These are phyloP conservation scores for Drosophila anomelani DNA, from an alignment of 2,888 invertebrate genomes.

Conservation along the genomic window DNA sequence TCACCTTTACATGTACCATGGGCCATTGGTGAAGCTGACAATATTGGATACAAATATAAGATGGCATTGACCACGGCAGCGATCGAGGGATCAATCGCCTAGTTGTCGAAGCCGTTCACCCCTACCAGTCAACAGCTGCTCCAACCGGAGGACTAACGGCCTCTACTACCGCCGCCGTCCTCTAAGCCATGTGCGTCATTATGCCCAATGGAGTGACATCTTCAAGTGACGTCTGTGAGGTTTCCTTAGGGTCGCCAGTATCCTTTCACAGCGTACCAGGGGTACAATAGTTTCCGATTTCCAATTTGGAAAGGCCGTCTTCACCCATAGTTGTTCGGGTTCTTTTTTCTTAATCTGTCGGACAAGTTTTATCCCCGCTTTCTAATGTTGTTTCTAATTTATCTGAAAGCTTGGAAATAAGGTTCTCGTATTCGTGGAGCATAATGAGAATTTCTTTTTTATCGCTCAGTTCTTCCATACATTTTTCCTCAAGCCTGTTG, in stretches of 20 bases:
- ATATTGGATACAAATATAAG: background rate
- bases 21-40: background rate
- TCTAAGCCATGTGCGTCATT: slow-evolving; percentile 91
- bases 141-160: slow-evolving; percentile 1
- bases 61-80: slow-evolving; percentile 86
- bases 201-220: slow-evolving; percentile 86
- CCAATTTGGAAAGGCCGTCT: background rate
- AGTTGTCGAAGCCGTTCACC: slow-evolving; percentile 91
- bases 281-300: background rate
- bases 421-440: background rate
- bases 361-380: background rate
- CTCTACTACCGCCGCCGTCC: slow-evolving; percentile 93
- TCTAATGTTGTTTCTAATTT: background rate
- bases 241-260: background rate
- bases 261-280: background rate
- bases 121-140: background rate
- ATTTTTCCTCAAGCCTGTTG: background rate
- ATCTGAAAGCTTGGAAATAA: background rate
- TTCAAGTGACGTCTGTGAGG: background rate
- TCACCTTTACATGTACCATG: background rate
- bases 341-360: background rate
- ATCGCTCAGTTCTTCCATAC: background rate
- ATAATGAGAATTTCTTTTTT: background rate
- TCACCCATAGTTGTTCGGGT: background rate
- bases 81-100: slow-evolving; percentile 92